Percentiles rank a stretch among this genome's conserved stretches.
These are phyloP conservation scores for Scyliorhinus canicula DNA, from an alignment of 2,797 vertebrate genomes.

Conservation along the genomic window DNA sequence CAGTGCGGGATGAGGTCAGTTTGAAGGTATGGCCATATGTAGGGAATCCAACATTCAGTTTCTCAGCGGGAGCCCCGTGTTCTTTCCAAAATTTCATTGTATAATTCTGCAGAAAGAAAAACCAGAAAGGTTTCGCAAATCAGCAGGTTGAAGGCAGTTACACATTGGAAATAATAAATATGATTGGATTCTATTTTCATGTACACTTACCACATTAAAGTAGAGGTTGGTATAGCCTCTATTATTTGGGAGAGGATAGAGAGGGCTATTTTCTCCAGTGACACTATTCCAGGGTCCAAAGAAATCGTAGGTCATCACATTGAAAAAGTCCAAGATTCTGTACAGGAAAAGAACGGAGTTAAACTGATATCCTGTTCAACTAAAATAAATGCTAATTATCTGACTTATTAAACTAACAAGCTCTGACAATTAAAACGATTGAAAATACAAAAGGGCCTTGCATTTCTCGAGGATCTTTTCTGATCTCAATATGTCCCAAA, in stretches of 20 bases:
- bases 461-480: not conserved
- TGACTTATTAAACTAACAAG: not conserved
- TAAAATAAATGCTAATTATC: not conserved
- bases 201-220: not conserved
- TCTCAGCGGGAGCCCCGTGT: conserved; percentile 53
- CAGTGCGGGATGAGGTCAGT: conserved; percentile 46
- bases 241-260: conserved; percentile 54
- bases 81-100: conserved; percentile 53
- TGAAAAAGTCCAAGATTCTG: conserved; percentile 63
- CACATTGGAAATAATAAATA: not conserved
- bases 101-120: conserved; percentile 47
- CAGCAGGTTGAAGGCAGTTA: not conserved
- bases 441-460: not conserved
- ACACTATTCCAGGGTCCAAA: conserved; percentile 58
- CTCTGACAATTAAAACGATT: not conserved
- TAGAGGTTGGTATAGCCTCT: not conserved
- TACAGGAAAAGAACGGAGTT: not conserved
- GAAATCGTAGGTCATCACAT: conserved; percentile 62
- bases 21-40: conserved; percentile 61
- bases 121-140: too few species aligned
- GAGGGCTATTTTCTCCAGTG: conserved; percentile 68
- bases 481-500: not conserved
- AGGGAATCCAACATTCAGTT: conserved; percentile 62
- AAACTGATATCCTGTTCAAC: not conserved
- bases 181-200: not conserved